Evolutionary conservation across 1,140 invertebrate species (phyloP), one percentile per base, ranked within the genome.

Genomic region (Lutraria rhynchaena): DNA sequence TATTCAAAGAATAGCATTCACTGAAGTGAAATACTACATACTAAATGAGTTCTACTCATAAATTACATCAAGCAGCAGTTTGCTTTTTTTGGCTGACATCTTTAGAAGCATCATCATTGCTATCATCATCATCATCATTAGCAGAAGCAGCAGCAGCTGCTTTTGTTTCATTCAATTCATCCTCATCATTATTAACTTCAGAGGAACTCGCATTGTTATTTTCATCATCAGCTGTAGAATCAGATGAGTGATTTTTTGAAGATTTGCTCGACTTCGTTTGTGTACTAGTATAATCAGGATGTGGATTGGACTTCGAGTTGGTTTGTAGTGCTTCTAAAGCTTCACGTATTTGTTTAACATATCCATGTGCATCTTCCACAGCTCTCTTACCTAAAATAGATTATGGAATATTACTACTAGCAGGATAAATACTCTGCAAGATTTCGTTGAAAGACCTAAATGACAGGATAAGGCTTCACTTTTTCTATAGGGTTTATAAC

Each of bases 311-410:
- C 31, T 13, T 61, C 7, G 51, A 19, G 27, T 27, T 27, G 5
- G 3, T n/a, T 61, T 15, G 3, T 7, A 61, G 27, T 61, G 5
- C 24, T 61, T 61, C 33, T 31, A 85, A 33, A 55, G 73, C 65
- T n/a, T 81, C 76, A 57, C 86, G 63, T 35, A 87, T 83, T 61
- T 83, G 83, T 37, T 63, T 49, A 13, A 87, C 27, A n/a, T 69
- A 61, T 37, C 82, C 81, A 27, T 80, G 60, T 13, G 81, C 55
- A 76, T 85, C 86, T 55, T 85, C 75, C 19, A 85, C 77, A 13
- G 69, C 63, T 51, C 46, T 65, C 15, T 60, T 60, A 31, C 86
- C 86, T 87, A 73, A 3, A 61, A 27, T 35, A 46, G 22, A 77
- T 24, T 46, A 71, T 44, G 27, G n/a, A n/a, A 41, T 22, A 58